Percentiles rank a stretch among this genome's conserved stretches.
Conservation (phyloP, 2,888 invertebrate genomes). For the Octonoba sinensis region DNA sequence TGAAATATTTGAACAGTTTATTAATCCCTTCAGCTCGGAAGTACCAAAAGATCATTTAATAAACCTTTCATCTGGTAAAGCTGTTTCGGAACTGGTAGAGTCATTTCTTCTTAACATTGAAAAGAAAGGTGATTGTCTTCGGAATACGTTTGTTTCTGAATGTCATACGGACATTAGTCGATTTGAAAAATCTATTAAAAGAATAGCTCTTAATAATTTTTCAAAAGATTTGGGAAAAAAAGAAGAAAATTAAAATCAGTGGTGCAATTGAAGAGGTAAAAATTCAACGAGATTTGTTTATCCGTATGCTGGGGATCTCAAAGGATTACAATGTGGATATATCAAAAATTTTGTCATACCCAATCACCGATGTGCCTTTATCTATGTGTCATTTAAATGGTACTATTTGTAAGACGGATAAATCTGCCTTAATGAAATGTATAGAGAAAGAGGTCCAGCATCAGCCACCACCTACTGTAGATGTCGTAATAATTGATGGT, state of each 20-base stretch:
- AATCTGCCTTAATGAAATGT: background rate
- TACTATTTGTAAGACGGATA: slow-evolving; percentile 1
- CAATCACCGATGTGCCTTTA: background rate
- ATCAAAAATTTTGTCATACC: background rate
- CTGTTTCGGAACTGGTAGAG: background rate
- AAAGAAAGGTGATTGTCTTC: background rate
- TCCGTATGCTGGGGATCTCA: background rate
- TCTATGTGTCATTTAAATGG: slow-evolving; percentile 5
- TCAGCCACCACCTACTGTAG: background rate
- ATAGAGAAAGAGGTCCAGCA: background rate
- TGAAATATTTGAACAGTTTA: no score
- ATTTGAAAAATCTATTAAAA: background rate
- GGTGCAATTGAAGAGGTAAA: background rate
- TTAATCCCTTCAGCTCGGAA: no score
- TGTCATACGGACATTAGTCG: background rate
- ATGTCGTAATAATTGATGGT: background rate
- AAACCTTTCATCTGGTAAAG: no score
- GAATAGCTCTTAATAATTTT: background rate
- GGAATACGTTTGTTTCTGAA: background rate
- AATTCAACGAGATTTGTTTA: background rate
- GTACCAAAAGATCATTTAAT: no score
- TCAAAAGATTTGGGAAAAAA: background rate
- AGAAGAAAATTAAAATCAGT: background rate
- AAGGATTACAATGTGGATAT: background rate
- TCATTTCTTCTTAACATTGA: slow-evolving; percentile 3